phyloP scores from a whole-genome alignment of 2,888 invertebrate genomes.

The Temnothorax rugatulus region DNA sequence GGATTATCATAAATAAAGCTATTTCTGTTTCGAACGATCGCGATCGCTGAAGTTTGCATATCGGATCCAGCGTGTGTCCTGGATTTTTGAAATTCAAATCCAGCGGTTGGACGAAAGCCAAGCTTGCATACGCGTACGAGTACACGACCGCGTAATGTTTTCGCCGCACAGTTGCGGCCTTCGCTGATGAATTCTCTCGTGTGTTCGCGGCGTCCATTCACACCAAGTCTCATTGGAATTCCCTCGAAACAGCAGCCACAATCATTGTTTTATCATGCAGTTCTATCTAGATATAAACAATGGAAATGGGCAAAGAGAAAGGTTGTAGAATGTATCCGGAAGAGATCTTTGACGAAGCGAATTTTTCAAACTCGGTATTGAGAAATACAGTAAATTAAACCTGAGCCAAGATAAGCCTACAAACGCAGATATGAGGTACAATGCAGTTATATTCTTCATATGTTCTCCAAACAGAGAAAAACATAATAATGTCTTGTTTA shows the following conservation, averaged over 20 bases:
- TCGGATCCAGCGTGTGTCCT: neutral
- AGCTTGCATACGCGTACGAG: conserved; percentile 27
- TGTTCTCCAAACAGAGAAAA: neutral
- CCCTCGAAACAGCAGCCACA: neutral
- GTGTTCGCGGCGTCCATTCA: neutral
- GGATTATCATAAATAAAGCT: conserved; percentile 18
- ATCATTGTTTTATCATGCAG: neutral
- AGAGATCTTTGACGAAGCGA: neutral
- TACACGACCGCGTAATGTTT: neutral
- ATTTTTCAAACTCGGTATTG: neutral
- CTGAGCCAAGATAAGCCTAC: neutral
- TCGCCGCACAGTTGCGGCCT: conserved; percentile 11
- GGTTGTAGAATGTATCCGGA: neutral
- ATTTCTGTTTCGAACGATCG: neutral
- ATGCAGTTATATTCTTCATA: neutral
- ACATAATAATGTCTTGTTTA: neutral
- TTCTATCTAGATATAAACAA: no score
- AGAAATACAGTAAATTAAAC: neutral
- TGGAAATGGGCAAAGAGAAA: neutral
- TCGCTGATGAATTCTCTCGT: neutral
- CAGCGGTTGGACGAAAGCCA: conserved; percentile 4
- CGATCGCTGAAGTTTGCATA: neutral
- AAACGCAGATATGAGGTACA: neutral
- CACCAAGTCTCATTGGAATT: neutral
- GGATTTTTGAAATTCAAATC: conserved; percentile 6